phyloP scores from a whole-genome alignment of 1,140 invertebrate genomes.

The Ips nitidus region DNA sequence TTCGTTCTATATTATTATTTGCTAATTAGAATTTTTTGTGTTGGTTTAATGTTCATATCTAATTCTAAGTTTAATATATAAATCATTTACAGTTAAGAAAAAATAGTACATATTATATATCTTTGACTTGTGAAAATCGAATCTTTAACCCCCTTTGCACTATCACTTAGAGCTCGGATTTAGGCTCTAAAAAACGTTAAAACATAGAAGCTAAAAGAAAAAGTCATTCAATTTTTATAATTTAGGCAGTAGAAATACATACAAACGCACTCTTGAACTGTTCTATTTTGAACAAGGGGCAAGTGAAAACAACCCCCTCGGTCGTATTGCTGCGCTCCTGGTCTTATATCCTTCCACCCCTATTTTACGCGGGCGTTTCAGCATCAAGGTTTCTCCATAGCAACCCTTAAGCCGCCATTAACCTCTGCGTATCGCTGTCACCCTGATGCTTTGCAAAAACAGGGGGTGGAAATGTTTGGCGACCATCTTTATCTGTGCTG shows the following conservation, averaged over 20 bases:
- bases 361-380: conserved; percentile 11
- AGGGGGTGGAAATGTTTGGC: conserved; percentile 15
- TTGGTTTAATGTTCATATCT: too few species aligned
- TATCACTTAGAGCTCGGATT: too few species aligned
- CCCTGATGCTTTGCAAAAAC: conserved; percentile 14
- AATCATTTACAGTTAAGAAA: too few species aligned
- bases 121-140: too few species aligned
- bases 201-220: too few species aligned
- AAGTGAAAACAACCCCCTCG: too few species aligned
- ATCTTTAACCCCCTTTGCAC: too few species aligned
- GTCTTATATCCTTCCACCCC: conserved; percentile 22
- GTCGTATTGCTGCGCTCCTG: conserved; percentile 12
- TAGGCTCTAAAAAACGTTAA: too few species aligned
- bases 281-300: not conserved
- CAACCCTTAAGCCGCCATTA: conserved; percentile 5
- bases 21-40: too few species aligned
- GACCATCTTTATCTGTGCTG: too few species aligned
- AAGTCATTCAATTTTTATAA: not conserved
- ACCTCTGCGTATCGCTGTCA: not conserved
- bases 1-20: conserved; percentile 2
- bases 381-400: conserved; percentile 8
- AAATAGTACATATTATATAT: too few species aligned
- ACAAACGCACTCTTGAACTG: not conserved
- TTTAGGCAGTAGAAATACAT: not conserved
- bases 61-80: too few species aligned